Evolutionary conservation across 2,113 vertebrate genomes (phyloP).

Genomic region (Indicator indicator): DNA sequence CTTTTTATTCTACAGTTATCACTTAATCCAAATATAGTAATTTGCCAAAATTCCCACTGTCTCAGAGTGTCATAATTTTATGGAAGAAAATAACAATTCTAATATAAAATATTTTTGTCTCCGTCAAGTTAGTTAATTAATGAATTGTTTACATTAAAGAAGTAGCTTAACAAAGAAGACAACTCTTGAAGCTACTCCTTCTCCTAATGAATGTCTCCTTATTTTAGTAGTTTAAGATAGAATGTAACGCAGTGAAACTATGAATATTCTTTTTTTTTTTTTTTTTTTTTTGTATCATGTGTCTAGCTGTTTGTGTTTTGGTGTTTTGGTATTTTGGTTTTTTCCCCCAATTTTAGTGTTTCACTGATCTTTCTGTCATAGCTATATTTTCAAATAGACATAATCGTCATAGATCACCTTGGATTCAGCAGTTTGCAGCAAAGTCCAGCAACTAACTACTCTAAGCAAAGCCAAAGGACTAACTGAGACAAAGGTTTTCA

Average conservation of each 20-base stretch:
- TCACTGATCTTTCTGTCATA: neutral
- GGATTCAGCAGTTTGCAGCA: neutral
- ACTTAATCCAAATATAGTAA: neutral
- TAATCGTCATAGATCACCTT: neutral
- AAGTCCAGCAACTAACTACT: neutral
- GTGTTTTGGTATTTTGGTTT: too few species aligned
- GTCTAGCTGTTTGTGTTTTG: neutral
- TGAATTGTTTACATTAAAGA: neutral
- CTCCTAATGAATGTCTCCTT: neutral
- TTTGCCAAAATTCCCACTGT: neutral
- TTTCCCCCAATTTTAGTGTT: neutral
- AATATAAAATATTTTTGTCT: neutral
- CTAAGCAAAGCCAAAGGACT: neutral
- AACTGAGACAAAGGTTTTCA: neutral
- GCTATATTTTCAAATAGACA: neutral
- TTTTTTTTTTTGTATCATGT: neutral
- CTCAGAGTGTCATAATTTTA: neutral
- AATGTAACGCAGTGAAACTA: neutral
- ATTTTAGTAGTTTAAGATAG: neutral
- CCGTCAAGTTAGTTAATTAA: accelerated
- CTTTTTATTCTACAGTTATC: neutral
- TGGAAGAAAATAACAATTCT: neutral
- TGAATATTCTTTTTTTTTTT: neutral
- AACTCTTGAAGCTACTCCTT: neutral
- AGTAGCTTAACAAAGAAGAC: neutral